These are phyloP conservation scores for Lutjanus campechanus DNA, from an alignment of 2,797 vertebrate genomes.

Conservation along the genomic window DNA sequence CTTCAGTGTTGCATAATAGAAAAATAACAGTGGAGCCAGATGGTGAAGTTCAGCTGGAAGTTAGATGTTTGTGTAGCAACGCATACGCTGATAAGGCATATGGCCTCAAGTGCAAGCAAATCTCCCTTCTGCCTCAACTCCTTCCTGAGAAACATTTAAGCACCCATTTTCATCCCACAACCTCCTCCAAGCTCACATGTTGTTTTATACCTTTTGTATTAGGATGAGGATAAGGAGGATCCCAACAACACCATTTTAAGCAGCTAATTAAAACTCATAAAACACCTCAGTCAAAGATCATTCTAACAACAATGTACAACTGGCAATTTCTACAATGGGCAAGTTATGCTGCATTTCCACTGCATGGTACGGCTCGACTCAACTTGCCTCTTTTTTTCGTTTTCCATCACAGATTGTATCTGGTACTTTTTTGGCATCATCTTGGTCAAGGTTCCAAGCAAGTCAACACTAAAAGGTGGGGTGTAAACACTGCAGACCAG, in stretches of 20 bases:
- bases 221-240: constrained; percentile 14
- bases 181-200: constrained; percentile 10
- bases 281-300: constrained; percentile 23
- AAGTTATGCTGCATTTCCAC: too few species aligned
- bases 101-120: constrained; percentile 38
- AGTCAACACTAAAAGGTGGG: too few species aligned
- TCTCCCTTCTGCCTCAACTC: constrained; percentile 48
- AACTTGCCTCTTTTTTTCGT: too few species aligned
- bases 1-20: constrained; percentile 52
- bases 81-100: constrained; percentile 34
- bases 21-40: constrained; percentile 68
- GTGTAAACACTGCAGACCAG: too few species aligned
- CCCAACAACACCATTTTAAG: constrained; percentile 18
- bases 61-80: constrained; percentile 48
- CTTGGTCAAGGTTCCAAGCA: too few species aligned
- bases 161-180: constrained; percentile 24
- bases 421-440: too few species aligned
- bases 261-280: constrained; percentile 2
- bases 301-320: not conserved
- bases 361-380: too few species aligned
- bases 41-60: constrained; percentile 63
- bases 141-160: constrained; percentile 19
- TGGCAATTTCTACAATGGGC: not conserved
- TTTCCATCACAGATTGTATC: too few species aligned
- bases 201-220: constrained; percentile 24